phyloP scores from a whole-genome alignment of 2,888 invertebrate genomes.

The Drosophila macrothrix region DNA sequence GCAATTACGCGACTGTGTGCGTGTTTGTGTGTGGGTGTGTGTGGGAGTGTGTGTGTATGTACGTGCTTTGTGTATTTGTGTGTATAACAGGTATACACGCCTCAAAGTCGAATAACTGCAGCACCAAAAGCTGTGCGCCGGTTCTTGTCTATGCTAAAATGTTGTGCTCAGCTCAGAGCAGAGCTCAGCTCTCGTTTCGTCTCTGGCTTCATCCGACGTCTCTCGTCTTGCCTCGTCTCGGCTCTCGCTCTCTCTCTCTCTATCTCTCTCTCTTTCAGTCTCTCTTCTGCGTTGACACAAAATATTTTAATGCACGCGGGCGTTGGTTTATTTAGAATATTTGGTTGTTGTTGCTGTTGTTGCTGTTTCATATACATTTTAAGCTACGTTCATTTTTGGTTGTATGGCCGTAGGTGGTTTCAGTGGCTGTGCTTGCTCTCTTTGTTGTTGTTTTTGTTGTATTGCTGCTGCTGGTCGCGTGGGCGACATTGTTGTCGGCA shows the following conservation, averaged over 20 bases:
- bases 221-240: not conserved
- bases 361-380: conserved; percentile 38
- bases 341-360: conserved; percentile 27
- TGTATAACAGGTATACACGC: conserved; percentile 64
- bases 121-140: conserved; percentile 45
- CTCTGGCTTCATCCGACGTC: not conserved
- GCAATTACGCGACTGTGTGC: conserved; percentile 34
- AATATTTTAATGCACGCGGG: conserved; percentile 52
- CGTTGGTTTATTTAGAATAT: conserved; percentile 73
- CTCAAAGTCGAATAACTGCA: conserved; percentile 38
- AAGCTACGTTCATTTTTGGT: conserved; percentile 69
- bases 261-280: conserved; percentile 4
- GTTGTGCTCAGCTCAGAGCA: conserved; percentile 26
- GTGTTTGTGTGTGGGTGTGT: conserved; percentile 5
- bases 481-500: conserved; percentile 29
- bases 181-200: not conserved
- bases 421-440: conserved; percentile 49
- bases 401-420: conserved; percentile 64
- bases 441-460: conserved; percentile 26
- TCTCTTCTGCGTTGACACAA: conserved; percentile 5
- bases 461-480: conserved; percentile 30
- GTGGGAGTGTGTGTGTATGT: conserved; percentile 3
- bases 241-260: not conserved
- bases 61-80: conserved; percentile 1
- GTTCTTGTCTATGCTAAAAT: conserved; percentile 59